These are phyloP conservation scores for Metopia argyrocephala DNA, from an alignment of 2,888 invertebrate species.

Conservation along the genomic window DNA sequence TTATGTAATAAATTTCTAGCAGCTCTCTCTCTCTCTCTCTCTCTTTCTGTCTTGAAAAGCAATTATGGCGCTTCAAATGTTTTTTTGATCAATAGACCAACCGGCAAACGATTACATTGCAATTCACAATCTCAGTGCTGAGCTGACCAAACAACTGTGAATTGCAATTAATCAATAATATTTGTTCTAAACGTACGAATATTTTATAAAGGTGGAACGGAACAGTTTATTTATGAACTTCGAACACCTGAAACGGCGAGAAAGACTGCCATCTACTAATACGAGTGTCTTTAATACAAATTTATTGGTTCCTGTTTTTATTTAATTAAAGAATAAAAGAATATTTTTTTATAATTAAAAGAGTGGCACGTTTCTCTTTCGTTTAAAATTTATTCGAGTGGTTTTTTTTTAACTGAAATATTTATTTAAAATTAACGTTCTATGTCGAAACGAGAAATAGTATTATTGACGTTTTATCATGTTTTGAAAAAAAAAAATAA, in stretches of 20 bases:
- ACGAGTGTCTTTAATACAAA: no score
- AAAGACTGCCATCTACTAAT: neutral
- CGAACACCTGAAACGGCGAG: neutral
- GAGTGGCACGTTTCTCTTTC: no score
- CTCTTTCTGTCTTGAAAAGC: no score
- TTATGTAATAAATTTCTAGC: constrained; percentile 58
- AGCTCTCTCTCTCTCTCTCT: constrained; percentile 59
- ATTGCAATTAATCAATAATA: constrained; percentile 60
- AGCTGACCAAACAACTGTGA: constrained; percentile 42
- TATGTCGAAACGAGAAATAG: no score
- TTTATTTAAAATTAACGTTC: no score
- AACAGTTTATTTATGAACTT: constrained; percentile 18
- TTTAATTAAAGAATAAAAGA: no score
- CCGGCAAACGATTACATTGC: constrained; percentile 11
- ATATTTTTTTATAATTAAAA: no score
- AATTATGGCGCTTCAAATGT: constrained; percentile 58
- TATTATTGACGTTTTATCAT: no score
- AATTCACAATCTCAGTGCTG: neutral
- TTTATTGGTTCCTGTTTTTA: no score
- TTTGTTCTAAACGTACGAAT: constrained; percentile 50
- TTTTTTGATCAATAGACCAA: constrained; percentile 7
- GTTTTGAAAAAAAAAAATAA: no score
- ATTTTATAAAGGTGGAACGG: constrained; percentile 27
- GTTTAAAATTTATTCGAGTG: no score
- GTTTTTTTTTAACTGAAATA: no score